These are phyloP conservation scores for Carlito syrichta DNA, from an alignment of 2,113 vertebrate species.

Conservation along the genomic window DNA sequence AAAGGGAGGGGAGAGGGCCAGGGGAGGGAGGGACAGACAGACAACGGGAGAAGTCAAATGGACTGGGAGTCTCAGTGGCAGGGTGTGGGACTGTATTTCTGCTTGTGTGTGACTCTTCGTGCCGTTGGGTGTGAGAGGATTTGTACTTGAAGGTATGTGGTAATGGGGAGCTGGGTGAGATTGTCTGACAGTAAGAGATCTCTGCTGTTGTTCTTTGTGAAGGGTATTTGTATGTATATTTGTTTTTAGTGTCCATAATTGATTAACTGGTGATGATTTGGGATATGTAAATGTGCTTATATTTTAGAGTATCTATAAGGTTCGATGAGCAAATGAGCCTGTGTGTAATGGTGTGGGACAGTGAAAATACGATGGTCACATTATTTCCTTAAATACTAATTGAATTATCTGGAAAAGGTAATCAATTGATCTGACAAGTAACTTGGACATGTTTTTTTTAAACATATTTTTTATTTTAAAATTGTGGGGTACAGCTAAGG, in stretches of 20 bases:
- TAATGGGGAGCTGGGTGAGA: not conserved
- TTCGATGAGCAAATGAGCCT: not conserved
- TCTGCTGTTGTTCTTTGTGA: not conserved
- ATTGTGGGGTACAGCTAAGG: too few relatives aligned
- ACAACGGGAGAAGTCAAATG: too few relatives aligned
- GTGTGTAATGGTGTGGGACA: not conserved
- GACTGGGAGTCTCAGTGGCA: not conserved
- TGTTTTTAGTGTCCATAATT: not conserved
- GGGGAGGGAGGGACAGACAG: too few relatives aligned
- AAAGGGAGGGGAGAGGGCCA: too few relatives aligned
- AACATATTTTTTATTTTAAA: too few relatives aligned
- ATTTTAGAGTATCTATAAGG: not conserved
- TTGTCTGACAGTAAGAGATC: not conserved
- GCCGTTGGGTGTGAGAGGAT: not conserved
- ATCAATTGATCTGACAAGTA: not conserved
- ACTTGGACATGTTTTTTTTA: not conserved
- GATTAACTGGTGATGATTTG: not conserved
- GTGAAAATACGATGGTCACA: not conserved
- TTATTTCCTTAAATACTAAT: not conserved
- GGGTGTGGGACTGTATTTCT: not conserved
- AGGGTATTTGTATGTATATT: not conserved
- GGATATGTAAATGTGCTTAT: not conserved
- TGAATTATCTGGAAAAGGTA: not conserved
- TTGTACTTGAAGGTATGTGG: not conserved
- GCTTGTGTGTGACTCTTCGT: not conserved